Conservation (phyloP, 2,888 invertebrate species). For the Thelaira solivaga region DNA sequence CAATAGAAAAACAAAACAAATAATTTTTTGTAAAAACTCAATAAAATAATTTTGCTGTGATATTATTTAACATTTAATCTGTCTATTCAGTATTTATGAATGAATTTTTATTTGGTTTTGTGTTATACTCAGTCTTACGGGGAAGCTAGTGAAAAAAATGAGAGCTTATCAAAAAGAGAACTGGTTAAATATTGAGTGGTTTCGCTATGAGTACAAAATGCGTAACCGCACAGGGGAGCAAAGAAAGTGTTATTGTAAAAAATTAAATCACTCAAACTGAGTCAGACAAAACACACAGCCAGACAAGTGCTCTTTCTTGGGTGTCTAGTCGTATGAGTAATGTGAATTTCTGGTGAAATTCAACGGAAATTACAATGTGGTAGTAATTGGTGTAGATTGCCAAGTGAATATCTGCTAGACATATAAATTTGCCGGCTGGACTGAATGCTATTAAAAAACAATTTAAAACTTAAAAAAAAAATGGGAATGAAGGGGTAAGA, state of each 20-base stretch:
- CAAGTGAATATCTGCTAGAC: no score
- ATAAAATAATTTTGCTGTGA: neutral
- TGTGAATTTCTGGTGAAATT: slow-evolving; percentile 73
- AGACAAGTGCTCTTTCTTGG: slow-evolving; percentile 17
- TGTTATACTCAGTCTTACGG: neutral
- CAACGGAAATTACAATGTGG: slow-evolving; percentile 71
- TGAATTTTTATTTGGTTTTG: neutral
- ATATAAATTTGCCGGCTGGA: no score
- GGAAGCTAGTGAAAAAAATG: neutral
- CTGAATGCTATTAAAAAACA: no score
- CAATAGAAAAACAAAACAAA: slow-evolving; percentile 25
- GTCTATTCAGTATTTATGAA: no score
- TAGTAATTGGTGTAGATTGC: neutral
- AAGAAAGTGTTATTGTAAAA: neutral
- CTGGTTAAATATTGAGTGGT: slow-evolving; percentile 4
- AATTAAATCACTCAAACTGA: neutral
- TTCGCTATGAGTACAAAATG: slow-evolving; percentile 8
- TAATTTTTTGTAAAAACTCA: neutral
- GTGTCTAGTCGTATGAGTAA: slow-evolving; percentile 71
- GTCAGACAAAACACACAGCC: neutral
- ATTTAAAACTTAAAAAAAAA: no score
- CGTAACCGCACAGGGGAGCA: neutral
- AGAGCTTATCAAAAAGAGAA: neutral
- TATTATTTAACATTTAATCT: slow-evolving; percentile 1
- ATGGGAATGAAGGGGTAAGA: no score